Evolutionary conservation across 2,888 invertebrate species (phyloP), one percentile per base, ranked within the genome.

Genomic region (Torymus auratus): DNA sequence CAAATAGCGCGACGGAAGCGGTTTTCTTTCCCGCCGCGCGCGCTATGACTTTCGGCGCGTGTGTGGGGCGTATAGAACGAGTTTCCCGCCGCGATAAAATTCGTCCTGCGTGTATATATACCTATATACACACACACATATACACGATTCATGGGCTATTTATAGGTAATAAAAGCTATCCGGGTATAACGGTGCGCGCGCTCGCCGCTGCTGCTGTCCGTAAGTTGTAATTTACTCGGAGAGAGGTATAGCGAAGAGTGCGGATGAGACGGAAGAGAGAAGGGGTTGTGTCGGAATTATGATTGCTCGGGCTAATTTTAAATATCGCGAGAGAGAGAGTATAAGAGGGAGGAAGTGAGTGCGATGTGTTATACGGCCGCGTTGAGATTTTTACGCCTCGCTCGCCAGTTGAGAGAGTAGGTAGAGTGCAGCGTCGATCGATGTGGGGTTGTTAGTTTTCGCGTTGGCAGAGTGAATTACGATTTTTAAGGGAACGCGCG

Each of bases 121-220:
- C 1, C 0, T 41, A 41, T 41, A 41, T 41, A 41, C 7, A 41
- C 41, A 41, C 7, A 41, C 7, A 41, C 7, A 41, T 41, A 41
- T 41, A 41, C 7, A 7, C 78, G 75, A 81, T 81, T 78, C 78
- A 78, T 70, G 78, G 71, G 73, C 74, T 75, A 78, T 81, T 81
- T 67, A 64, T 67, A 71, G 62, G 75, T 62, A 71, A 74, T 78
- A 67, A 78, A 73, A 75, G 53, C 74, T 50, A 17, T 52, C 17
- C 52, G 73, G n/a, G 23, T 67, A 20, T 20, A 71, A 75, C 65
- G 70, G 70, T 58, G 23, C 52, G 50, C 55, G 23, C 5, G n/a
- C n/a, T n/a, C n/a, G n/a, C 60, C 28, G 60, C n/a, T 12, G 28
- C 65, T 55, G 65, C 61, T 17, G 41, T 64, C 55, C 55, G 62